These are phyloP conservation scores for Pholis gunnellus DNA, from an alignment of 2,113 vertebrate species.

Conservation along the genomic window DNA sequence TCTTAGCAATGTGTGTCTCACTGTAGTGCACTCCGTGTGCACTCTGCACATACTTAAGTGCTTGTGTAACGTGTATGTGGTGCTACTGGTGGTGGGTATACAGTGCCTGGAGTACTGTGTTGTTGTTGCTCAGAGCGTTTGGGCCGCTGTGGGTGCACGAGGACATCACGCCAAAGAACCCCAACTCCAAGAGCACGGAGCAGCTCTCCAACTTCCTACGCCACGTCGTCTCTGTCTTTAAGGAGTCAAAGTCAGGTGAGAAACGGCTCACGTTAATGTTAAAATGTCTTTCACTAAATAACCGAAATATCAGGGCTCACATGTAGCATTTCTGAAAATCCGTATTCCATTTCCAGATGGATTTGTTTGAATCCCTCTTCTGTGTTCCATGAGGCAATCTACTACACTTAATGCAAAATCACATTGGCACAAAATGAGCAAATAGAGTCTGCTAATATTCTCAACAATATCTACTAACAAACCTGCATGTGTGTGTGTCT, in stretches of 20 bases:
- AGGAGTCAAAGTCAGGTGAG: constrained; percentile 96
- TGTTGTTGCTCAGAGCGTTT: constrained; percentile 90
- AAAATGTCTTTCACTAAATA: neutral
- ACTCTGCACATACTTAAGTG: constrained; percentile 21
- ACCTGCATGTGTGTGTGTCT: neutral
- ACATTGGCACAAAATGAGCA: neutral
- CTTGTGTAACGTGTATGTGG: constrained; percentile 72
- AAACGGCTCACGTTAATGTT: neutral
- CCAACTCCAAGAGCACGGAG: constrained; percentile 96
- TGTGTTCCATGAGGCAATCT: neutral
- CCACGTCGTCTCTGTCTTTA: constrained; percentile 96
- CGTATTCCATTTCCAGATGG: neutral
- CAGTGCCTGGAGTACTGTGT: constrained; percentile 86
- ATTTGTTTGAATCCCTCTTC: neutral
- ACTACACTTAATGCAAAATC: neutral
- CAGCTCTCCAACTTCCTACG: constrained; percentile 96
- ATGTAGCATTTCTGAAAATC: neutral
- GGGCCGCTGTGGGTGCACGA: constrained; percentile 99
- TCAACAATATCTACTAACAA: neutral
- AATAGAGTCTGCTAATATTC: neutral
- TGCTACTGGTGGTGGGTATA: constrained; percentile 83
- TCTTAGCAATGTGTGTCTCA: neutral
- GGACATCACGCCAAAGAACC: constrained; percentile 98
- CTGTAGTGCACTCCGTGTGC: neutral
- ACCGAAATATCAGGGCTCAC: neutral